Percentiles rank a stretch among this genome's conserved stretches.
Evolutionary conservation across 1,140 invertebrate species (phyloP).

Genomic region (Penaeus japonicus): DNA sequence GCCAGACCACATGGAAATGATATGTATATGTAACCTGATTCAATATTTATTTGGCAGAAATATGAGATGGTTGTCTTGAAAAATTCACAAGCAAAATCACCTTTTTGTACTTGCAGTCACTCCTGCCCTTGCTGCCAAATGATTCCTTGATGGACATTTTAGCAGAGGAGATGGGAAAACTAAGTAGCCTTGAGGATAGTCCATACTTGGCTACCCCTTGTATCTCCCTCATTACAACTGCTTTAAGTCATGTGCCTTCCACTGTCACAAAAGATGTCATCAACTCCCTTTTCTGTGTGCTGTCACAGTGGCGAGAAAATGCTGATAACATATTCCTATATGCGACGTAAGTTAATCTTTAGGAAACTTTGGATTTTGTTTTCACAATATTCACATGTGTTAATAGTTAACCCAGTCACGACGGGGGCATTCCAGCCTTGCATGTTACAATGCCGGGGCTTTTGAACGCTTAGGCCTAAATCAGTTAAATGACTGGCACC

Average conservation of each 20-base stretch:
- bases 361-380: too few species aligned
- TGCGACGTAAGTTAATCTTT: conserved; percentile 31
- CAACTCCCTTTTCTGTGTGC: conserved; percentile 10
- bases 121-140: conserved; percentile 21
- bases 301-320: conserved; percentile 42
- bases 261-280: neutral
- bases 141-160: conserved; percentile 16
- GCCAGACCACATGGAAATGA: neutral
- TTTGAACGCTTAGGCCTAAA: too few species aligned
- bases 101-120: conserved; percentile 6
- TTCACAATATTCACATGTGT: too few species aligned
- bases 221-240: conserved; percentile 24
- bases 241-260: neutral
- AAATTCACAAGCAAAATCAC: neutral
- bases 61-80: neutral
- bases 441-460: too few species aligned
- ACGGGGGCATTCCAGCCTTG: too few species aligned
- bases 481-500: too few species aligned
- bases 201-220: conserved; percentile 33
- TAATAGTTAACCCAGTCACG: too few species aligned
- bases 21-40: neutral
- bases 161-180: conserved; percentile 19
- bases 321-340: conserved; percentile 45
- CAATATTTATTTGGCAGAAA: neutral
- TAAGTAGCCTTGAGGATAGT: conserved; percentile 29